A percentile compares a stretch with the other conserved stretches of the same genome.
Evolutionary conservation across 2,113 vertebrate species (phyloP).

Genomic region (Grantiella picta): DNA sequence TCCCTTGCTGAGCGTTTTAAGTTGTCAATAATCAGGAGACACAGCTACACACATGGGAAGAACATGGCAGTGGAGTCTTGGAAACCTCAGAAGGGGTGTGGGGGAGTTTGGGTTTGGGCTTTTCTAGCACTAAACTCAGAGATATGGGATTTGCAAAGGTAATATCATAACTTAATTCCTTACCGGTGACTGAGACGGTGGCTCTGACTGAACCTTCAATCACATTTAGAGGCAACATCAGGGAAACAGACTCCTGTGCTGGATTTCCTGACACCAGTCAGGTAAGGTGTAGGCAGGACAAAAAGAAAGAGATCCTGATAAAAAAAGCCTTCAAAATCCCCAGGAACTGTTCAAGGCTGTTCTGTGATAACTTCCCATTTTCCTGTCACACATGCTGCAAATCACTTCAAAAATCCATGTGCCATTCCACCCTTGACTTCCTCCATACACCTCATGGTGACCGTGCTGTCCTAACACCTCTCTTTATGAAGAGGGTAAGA

Average conservation of each 20-base stretch:
- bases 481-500: neutral
- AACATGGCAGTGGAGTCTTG: neutral
- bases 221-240: slow-evolving; percentile 48
- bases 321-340: neutral
- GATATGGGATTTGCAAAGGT: neutral
- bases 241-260: slow-evolving; percentile 51
- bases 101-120: neutral
- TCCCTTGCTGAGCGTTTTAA: neutral
- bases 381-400: neutral
- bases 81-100: neutral
- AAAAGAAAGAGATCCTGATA: neutral
- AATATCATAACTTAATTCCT: neutral
- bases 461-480: neutral
- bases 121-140: neutral
- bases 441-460: neutral
- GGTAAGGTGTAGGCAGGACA: neutral
- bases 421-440: neutral
- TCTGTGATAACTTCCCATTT: neutral
- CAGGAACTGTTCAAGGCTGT: neutral
- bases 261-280: slow-evolving; percentile 6
- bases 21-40: neutral
- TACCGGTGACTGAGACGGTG: slow-evolving; percentile 37
- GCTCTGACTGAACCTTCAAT: slow-evolving; percentile 64
- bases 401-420: neutral
- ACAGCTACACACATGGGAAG: neutral